These are phyloP conservation scores for Montipora efflorescens DNA, from an alignment of 64 coral and sea anemone genomes.

Conservation along the genomic window DNA sequence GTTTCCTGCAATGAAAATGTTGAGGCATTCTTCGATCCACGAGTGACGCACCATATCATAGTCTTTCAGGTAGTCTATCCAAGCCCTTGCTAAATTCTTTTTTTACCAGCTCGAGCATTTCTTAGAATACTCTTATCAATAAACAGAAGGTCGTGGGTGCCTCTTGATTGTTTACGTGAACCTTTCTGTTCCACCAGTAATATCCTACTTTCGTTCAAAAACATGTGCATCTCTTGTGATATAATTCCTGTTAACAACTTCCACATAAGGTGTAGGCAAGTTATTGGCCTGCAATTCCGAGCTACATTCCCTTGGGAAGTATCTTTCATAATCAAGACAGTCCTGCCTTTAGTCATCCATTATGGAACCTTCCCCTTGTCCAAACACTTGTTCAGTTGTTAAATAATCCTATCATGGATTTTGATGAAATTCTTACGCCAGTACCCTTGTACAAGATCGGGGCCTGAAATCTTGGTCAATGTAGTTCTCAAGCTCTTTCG, in stretches of 20 bases:
- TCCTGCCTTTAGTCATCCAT: conserved; percentile 43
- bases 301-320: conserved; percentile 14
- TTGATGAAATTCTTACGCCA: too few species aligned
- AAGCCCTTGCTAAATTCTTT: too few species aligned
- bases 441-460: too few species aligned
- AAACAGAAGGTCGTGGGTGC: conserved; percentile 8
- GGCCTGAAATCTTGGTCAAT: too few species aligned
- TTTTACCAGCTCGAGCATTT: not conserved
- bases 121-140: conserved; percentile 40
- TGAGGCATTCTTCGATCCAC: too few species aligned
- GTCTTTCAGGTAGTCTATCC: too few species aligned
- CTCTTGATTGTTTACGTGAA: conserved; percentile 1
- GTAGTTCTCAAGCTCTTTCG: too few species aligned
- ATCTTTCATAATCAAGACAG: conserved; percentile 34
- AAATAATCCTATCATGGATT: too few species aligned
- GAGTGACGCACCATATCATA: too few species aligned
- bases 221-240: too few species aligned
- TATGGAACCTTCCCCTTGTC: not conserved
- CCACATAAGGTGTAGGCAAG: not conserved
- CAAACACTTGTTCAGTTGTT: not conserved
- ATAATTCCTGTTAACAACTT: too few species aligned
- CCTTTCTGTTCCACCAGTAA: conserved; percentile 23
- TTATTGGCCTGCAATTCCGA: conserved; percentile 3
- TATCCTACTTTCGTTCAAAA: not conserved
- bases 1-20: not conserved